A percentile compares a stretch with the other conserved stretches of the same genome.
phyloP scores from a whole-genome alignment of 2,113 vertebrate genomes.

The Illadopsis cleaveri region DNA sequence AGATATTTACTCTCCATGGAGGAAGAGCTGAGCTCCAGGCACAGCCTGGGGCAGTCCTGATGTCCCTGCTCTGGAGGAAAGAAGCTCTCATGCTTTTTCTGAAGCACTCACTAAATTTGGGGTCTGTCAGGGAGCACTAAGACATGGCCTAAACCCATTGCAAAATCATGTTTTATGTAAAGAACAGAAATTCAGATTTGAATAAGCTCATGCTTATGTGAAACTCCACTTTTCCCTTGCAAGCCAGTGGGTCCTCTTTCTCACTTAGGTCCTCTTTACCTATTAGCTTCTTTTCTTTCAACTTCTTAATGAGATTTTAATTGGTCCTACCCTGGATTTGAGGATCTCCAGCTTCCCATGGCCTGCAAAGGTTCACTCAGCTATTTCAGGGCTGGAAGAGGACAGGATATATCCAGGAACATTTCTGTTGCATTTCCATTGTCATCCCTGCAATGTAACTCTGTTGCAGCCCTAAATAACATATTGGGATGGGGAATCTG shows the following conservation, averaged over 20 bases:
- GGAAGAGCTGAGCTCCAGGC: neutral
- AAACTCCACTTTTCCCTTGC: neutral
- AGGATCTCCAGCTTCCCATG: neutral
- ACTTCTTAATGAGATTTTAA: neutral
- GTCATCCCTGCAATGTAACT: neutral
- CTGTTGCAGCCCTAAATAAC: neutral
- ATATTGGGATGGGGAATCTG: neutral
- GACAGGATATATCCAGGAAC: neutral
- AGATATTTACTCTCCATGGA: neutral
- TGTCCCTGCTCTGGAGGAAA: neutral
- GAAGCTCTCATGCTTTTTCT: neutral
- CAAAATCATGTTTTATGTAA: neutral
- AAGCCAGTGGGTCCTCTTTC: neutral
- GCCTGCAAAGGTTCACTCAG: neutral
- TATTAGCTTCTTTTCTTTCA: neutral
- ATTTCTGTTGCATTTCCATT: neutral
- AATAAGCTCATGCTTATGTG: neutral
- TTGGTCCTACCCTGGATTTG: neutral
- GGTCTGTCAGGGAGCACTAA: neutral
- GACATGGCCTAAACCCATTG: neutral
- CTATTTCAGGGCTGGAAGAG: neutral
- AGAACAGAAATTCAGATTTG: neutral
- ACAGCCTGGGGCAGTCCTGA: fast-evolving
- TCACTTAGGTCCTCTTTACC: neutral
- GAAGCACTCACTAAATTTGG: neutral